phyloP scores from a whole-genome alignment of 2,113 vertebrate species.

The Aleadryas rufinucha region DNA sequence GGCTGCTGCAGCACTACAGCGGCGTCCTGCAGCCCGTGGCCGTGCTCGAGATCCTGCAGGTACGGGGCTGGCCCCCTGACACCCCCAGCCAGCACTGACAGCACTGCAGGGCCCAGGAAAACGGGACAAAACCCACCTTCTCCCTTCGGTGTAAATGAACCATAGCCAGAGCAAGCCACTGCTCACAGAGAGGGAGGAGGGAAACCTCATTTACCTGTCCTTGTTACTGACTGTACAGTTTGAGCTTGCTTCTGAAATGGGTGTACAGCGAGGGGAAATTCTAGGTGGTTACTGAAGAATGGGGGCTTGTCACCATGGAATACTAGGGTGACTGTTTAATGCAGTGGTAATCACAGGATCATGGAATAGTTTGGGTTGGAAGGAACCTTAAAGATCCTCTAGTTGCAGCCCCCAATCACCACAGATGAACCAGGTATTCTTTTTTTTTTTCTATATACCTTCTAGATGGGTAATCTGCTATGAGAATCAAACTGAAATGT shows the following conservation, averaged over 20 bases:
- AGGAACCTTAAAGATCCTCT: neutral
- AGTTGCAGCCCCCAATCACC: neutral
- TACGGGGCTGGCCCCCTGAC: neutral
- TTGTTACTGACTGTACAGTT: neutral
- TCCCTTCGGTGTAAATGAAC: neutral
- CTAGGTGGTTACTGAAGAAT: neutral
- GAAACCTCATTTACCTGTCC: neutral
- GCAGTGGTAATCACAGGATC: neutral
- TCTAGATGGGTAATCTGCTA: neutral
- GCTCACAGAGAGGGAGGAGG: neutral
- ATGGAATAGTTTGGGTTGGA: neutral
- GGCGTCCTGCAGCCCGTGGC: slow-evolving; percentile 85
- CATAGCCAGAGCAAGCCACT: neutral
- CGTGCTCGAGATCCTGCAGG: slow-evolving; percentile 87
- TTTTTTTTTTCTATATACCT: neutral
- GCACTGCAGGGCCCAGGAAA: neutral
- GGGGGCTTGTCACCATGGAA: neutral
- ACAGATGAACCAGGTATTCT: neutral
- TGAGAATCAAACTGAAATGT: neutral
- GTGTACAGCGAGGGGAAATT: neutral
- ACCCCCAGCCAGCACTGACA: neutral
- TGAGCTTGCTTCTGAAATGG: neutral
- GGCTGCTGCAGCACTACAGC: slow-evolving; percentile 83
- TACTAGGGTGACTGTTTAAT: neutral
- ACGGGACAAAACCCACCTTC: neutral